Percentiles rank a stretch among this genome's conserved stretches.
Conservation (phyloP, 1,140 invertebrate genomes). For the Akabosia matsudoensis region DNA sequence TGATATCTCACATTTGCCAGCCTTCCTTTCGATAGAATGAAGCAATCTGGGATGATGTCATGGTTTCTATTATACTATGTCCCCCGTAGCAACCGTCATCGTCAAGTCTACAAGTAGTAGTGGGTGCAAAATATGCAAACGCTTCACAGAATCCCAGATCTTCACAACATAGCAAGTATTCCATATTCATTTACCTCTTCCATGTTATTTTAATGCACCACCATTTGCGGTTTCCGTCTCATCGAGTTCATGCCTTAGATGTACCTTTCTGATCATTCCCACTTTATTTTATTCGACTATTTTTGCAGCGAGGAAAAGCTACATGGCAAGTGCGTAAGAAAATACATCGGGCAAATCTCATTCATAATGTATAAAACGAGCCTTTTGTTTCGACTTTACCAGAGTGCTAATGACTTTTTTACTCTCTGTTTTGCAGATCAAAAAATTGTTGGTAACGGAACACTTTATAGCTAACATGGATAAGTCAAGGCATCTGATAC, state of each 20-base stretch:
- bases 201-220: background rate
- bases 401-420: constrained; percentile 20
- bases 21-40: no score
- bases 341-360: background rate
- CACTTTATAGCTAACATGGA: background rate
- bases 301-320: background rate
- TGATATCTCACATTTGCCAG: no score
- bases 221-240: background rate
- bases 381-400: constrained; percentile 17
- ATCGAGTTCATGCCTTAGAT: background rate
- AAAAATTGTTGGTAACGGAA: background rate
- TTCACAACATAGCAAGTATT: background rate
- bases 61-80: constrained; percentile 3
- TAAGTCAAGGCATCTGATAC: constrained; percentile 5
- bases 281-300: no score
- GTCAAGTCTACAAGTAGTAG: no score
- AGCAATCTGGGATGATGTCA: background rate
- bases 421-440: background rate
- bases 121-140: no score
- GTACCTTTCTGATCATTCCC: background rate
- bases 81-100: background rate
- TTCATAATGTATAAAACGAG: constrained; percentile 21
- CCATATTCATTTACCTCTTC: background rate
- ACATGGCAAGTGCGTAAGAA: background rate
- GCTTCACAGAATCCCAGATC: no score